These are phyloP conservation scores for Chaetorhynchus papuensis DNA, from an alignment of 2,113 vertebrate genomes.

Conservation along the genomic window DNA sequence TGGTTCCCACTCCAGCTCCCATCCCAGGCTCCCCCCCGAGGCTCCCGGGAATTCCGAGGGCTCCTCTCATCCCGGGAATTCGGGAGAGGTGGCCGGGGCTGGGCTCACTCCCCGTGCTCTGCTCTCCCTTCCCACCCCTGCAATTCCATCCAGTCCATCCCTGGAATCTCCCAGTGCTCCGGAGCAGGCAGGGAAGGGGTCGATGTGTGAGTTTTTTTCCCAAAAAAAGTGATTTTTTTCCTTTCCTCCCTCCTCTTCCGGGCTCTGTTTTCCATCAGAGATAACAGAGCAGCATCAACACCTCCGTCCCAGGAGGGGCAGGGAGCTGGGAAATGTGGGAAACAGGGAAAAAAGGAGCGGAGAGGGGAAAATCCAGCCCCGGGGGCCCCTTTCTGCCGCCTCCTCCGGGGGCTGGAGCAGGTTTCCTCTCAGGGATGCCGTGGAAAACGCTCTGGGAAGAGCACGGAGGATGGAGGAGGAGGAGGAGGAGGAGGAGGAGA, in stretches of 20 bases:
- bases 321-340: slow-evolving; percentile 2
- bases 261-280: neutral
- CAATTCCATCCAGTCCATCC: neutral
- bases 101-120: neutral
- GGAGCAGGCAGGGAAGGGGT: neutral
- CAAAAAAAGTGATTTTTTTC: neutral
- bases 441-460: neutral
- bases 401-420: no score
- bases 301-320: neutral
- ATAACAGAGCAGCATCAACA: neutral
- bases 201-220: neutral
- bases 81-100: neutral
- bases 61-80: neutral
- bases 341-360: neutral
- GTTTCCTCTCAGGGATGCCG: neutral
- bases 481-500: no score
- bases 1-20: neutral
- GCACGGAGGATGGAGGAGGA: no score
- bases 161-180: neutral
- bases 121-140: neutral
- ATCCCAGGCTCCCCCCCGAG: neutral
- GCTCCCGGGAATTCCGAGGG: neutral
- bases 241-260: neutral
- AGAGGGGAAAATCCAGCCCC: neutral
- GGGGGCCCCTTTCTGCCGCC: neutral